Evolutionary conservation across 92 coral and sea anemone genomes (phyloP).

Genomic region (Parazoanthus atlanticus): DNA sequence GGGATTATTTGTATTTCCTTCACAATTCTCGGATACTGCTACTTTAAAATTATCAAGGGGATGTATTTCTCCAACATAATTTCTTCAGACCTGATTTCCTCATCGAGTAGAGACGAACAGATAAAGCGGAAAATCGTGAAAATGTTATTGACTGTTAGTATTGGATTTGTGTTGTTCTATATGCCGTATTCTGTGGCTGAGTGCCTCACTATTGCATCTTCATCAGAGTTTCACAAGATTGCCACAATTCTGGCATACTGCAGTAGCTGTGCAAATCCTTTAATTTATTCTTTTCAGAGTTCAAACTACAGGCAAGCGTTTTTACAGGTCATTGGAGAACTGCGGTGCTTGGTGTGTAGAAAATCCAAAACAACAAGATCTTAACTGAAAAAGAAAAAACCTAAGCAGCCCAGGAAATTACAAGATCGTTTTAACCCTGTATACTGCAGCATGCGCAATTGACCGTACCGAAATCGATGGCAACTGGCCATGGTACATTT

Average conservation of each 20-base stretch:
- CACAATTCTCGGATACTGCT: constrained; percentile 55
- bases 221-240: constrained; percentile 38
- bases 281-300: constrained; percentile 67
- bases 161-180: constrained; percentile 63
- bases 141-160: constrained; percentile 63
- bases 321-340: constrained; percentile 31
- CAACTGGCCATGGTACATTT: no score
- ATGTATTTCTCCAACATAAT: constrained; percentile 71
- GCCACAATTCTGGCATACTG: constrained; percentile 70
- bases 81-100: constrained; percentile 49
- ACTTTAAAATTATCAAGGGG: constrained; percentile 74
- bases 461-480: no score
- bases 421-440: not conserved
- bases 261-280: constrained; percentile 63
- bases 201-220: constrained; percentile 4
- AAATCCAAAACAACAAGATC: not conserved
- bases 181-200: constrained; percentile 62
- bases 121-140: constrained; percentile 69
- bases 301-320: constrained; percentile 70
- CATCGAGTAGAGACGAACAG: constrained; percentile 37
- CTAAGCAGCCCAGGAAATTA: not conserved
- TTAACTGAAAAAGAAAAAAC: not conserved
- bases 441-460: no score
- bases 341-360: not conserved
- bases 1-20: constrained; percentile 44